A percentile compares a stretch with the other conserved stretches of the same genome.
Evolutionary conservation across 30 jellyfish, hydroid and myxozoan genomes (phyloP).

Genomic region (Pseudorhiza aurosa): DNA sequence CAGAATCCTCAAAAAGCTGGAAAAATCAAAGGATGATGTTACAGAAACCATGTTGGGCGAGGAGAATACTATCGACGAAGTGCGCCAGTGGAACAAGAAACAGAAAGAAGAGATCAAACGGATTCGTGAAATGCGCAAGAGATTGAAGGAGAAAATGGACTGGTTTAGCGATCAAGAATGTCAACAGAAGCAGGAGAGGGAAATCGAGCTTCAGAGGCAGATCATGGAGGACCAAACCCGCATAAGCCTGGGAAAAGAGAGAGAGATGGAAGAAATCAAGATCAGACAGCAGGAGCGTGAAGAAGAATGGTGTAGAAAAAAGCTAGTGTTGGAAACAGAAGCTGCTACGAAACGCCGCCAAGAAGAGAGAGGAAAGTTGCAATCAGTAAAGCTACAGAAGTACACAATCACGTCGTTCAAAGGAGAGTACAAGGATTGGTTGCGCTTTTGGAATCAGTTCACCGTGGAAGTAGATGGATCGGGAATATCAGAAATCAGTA

Average conservation of each 20-base stretch:
- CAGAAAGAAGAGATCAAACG: conserved; percentile 50
- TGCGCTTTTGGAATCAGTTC: conserved; percentile 80
- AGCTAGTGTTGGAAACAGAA: conserved; percentile 48
- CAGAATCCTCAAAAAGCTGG: conserved; percentile 54
- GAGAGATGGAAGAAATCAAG: conserved; percentile 54
- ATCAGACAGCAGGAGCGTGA: conserved; percentile 58
- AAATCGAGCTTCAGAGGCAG: conserved; percentile 58
- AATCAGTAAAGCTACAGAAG: conserved; percentile 72
- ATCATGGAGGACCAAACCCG: conserved; percentile 65
- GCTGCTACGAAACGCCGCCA: conserved; percentile 45
- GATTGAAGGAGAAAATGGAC: conserved; percentile 45
- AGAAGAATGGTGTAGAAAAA: conserved; percentile 55
- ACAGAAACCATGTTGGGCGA: conserved; percentile 48
- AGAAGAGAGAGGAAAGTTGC: conserved; percentile 58
- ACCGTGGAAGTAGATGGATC: conserved; percentile 68
- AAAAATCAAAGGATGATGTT: conserved; percentile 55
- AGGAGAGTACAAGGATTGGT: conserved; percentile 77
- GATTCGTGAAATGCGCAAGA: conserved; percentile 61
- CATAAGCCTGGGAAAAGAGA: conserved; percentile 44
- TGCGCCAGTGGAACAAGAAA: conserved; percentile 59
- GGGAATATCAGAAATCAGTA: conserved; percentile 68
- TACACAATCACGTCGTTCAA: conserved; percentile 72
- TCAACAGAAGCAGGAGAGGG: conserved; percentile 62
- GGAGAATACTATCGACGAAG: conserved; percentile 57
- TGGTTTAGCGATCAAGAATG: conserved; percentile 46